Evolutionary conservation across 2,797 vertebrate genomes (phyloP).

Genomic region (Syngnathus rostellatus): DNA sequence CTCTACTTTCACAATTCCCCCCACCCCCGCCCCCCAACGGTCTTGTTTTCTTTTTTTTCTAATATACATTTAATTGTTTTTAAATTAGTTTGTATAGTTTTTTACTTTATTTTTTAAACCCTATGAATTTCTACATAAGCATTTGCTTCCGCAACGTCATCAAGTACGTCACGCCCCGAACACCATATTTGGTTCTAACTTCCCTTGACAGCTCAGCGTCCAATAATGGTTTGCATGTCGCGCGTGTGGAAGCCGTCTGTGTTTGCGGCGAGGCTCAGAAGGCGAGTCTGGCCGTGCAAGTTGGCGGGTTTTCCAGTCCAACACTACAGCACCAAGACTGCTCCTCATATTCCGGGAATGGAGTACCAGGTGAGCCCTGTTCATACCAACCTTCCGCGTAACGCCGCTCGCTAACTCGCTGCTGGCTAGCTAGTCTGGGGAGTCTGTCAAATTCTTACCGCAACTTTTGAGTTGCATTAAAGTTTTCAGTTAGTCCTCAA

Average conservation of each 20-base stretch:
- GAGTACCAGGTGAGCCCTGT: conserved; percentile 65
- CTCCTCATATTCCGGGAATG: conserved; percentile 58
- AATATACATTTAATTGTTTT: no score
- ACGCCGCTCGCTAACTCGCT: conserved; percentile 22
- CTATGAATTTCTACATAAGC: no score
- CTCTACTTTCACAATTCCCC: no score
- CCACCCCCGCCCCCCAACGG: no score
- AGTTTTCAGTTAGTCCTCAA: background rate
- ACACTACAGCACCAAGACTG: conserved; percentile 55
- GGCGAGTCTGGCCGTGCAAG: conserved; percentile 5
- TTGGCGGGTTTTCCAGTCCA: conserved; percentile 19
- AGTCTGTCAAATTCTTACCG: conserved; percentile 6
- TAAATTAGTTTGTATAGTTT: no score
- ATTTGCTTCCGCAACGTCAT: background rate
- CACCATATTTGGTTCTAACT: conserved; percentile 17
- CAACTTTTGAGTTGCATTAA: background rate
- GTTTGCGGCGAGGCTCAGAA: conserved; percentile 30
- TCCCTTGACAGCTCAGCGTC: conserved; percentile 30
- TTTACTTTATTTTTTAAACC: no score
- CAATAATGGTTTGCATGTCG: conserved; percentile 47
- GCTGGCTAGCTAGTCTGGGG: conserved; percentile 20
- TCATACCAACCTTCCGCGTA: background rate
- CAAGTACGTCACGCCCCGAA: background rate
- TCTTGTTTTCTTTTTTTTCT: no score
- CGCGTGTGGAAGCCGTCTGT: conserved; percentile 33